Conservation (phyloP, 1,140 invertebrate genomes). For the Zaprionus ornatus region DNA sequence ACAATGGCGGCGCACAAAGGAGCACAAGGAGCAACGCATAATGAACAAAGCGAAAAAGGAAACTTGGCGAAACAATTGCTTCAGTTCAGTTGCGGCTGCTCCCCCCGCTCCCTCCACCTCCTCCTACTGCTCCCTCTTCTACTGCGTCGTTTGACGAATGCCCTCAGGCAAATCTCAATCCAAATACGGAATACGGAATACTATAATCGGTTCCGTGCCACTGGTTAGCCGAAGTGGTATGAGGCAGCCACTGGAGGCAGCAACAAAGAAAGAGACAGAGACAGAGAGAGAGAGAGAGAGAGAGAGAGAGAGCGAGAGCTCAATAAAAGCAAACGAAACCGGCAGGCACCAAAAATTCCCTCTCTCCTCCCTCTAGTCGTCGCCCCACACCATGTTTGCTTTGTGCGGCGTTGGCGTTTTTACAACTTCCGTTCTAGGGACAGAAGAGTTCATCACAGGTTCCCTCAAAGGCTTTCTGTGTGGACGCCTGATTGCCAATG, state of each 20-base stretch:
- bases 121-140: not conserved
- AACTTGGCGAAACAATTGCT: conserved; percentile 80
- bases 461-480: conserved; percentile 27
- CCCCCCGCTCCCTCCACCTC: not conserved
- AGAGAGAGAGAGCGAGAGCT: not conserved
- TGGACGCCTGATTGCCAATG: conserved; percentile 71
- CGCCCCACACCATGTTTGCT: conserved; percentile 52
- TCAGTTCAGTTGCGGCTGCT: conserved; percentile 25
- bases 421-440: conserved; percentile 69
- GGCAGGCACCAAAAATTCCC: conserved; percentile 51
- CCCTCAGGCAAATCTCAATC: conserved; percentile 70
- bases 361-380: not conserved
- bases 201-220: conserved; percentile 81
- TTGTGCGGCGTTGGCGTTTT: conserved; percentile 78
- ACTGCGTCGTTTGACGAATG: conserved; percentile 76
- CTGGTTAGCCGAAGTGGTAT: conserved; percentile 62
- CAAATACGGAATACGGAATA: conserved; percentile 76
- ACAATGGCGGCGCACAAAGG: conserved; percentile 40
- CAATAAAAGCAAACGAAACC: conserved; percentile 43
- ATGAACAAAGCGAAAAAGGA: conserved; percentile 61
- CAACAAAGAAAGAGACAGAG: not conserved
- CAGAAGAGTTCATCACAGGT: conserved; percentile 69
- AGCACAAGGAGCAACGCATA: conserved; percentile 37
- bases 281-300: conserved; percentile 3
- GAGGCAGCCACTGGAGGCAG: not conserved